These are phyloP conservation scores for Fregata magnificens DNA, from an alignment of 2,113 vertebrate genomes.

Conservation along the genomic window DNA sequence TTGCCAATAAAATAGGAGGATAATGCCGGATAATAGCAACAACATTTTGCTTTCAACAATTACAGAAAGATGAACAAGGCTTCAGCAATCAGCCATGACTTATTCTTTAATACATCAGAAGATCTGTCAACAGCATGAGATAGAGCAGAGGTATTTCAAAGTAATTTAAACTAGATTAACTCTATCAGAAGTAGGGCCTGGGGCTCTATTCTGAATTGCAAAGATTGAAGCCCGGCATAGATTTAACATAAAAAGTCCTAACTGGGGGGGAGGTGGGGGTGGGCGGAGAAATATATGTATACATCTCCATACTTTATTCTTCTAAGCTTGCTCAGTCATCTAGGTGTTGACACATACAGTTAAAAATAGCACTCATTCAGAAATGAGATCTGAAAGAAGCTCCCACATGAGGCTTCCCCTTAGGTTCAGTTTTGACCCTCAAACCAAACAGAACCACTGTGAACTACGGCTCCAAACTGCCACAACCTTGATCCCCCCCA, in stretches of 20 bases:
- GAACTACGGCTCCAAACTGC: not conserved
- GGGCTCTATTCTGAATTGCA: not conserved
- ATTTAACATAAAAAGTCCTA: not conserved
- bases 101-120: not conserved
- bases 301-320: not conserved
- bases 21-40: not conserved
- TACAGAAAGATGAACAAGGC: not conserved
- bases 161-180: not conserved
- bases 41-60: not conserved
- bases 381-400: not conserved
- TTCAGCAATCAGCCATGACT: not conserved
- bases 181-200: not conserved
- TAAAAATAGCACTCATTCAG: not conserved
- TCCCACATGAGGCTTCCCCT: not conserved
- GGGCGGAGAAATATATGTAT: rapidly evolving
- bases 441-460: not conserved
- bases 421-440: not conserved
- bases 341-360: too few relatives aligned
- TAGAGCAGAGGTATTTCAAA: not conserved
- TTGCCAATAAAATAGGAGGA: not conserved
- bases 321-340: not conserved
- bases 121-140: not conserved
- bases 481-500: not conserved
- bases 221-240: rapidly evolving
- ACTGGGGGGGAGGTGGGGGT: rapidly evolving